Evolutionary conservation across 2,888 invertebrate species (phyloP), one percentile per base, ranked within the genome.

Genomic region (Amaurobius ferox): DNA sequence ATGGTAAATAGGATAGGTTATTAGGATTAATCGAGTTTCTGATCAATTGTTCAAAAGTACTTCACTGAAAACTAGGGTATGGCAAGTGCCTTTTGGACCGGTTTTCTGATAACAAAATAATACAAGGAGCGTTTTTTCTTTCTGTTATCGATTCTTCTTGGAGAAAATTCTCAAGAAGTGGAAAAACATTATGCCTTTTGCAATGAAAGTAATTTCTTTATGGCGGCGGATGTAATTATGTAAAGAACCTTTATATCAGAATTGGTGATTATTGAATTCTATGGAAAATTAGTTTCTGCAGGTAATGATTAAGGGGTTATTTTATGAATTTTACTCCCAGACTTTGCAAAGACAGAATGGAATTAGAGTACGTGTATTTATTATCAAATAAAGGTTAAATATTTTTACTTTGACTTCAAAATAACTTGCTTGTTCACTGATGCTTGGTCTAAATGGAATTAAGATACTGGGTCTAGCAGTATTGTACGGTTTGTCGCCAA

Each of bases 1-100:
- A 23, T 29, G 64, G 29, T 64, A 64, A 29, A 16, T 11, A 64
- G n/a, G 23, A 28, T 28, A 23, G 64, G 30, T 29, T 64, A 64
- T 64, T 64, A n/a, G 30, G 16, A 30, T 16, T 64, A 30, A 64
- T 64, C n/a, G 9, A 6, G n/a, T 64, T 64, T 64, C 29, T n/a
- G 28, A 13, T 29, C 29, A 19, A 29, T 29, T 64, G 64, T 64
- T 64, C 16, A 16, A 30, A 64, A 30, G 13, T 29, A 64, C 64
- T 64, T 64, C 11, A n/a, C 29, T n/a, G n/a, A n/a, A n/a, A 44
- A 35, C 44, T 13, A 2, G 44, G 44, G 44, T 11, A 44, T 44
- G 44, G 16, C 44, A 2, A 2, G 2, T 2, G 44, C 16, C 7
- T 16, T 44, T 16, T 44, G 6, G 44, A 2, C n/a, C n/a, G 44